Base-by-base conservation (phyloP, 1,140 invertebrate genomes). In the Cheumatopsyche charites region DNA sequence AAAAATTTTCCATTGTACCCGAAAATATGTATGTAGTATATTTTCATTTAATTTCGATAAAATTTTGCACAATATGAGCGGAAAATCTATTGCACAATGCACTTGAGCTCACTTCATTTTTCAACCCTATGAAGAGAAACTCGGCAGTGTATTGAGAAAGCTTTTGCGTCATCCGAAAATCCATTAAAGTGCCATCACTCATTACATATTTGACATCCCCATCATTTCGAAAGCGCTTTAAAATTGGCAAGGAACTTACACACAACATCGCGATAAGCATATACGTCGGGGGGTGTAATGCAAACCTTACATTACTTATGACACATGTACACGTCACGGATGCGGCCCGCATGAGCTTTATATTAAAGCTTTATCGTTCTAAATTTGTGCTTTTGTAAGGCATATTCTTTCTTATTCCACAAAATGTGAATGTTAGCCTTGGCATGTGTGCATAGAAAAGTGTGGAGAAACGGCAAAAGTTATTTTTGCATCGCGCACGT, bases 161-260 rank as follows among this genome's bases (percentile, higher is more conserved):
- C 63, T 11, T 43, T 23, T 66, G 17, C 21, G 41, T 63, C 29
- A 47, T 45, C 69, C 62, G 45, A 23, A 65, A 58, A 72, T 41
- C 62, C 70, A 72, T 72, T 72, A 66, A 72, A 72, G 65, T 58
- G 62, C 62, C 70, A 72, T 72, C 70, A 72, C 21, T 72, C 70
- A 72, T 72, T 72, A 72, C 43, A 66, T 72, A 72, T 72, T 72
- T 72, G 70, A 72, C 70, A 66, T 9, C 29, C 29, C 29, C 29
- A 36, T 36, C 29, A 9, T 36, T 36, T 9, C 9, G 9, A 36
- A 36, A 36, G 9, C 29, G 29, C n/a, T 36, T 36, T 9, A 9
- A 36, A 36, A 36, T 36, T 36, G 29, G 9, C 29, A 36, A 9
- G 29, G 9, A 36, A 9, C 3, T 36, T 36, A 3, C 29, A n/a